Conservation (phyloP, 2,797 vertebrate species). For the Numenius phaeopus region DNA sequence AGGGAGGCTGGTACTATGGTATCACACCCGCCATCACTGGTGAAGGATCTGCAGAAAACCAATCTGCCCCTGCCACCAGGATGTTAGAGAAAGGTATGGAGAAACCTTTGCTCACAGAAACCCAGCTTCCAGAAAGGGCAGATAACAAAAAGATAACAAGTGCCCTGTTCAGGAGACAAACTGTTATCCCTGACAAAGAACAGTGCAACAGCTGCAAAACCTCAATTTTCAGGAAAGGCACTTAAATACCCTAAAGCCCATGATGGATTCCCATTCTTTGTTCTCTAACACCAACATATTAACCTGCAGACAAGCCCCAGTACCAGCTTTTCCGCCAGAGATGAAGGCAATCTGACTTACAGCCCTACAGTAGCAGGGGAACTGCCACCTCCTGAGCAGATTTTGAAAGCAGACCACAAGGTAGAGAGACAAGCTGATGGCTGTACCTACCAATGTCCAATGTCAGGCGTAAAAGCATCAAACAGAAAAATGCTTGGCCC, state of each 20-base stretch:
- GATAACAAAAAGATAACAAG: neutral
- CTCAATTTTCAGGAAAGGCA: neutral
- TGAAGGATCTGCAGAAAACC: neutral
- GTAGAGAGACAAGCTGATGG: neutral
- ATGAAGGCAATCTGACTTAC: neutral
- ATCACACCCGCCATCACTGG: neutral
- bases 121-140: neutral
- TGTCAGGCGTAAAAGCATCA: neutral
- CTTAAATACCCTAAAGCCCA: neutral
- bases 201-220: neutral
- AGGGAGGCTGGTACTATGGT: neutral
- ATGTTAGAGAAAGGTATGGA: neutral
- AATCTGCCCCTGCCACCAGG: neutral
- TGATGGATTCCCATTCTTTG: neutral
- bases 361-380: neutral
- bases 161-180: neutral
- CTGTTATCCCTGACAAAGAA: neutral
- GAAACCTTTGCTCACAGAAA: neutral
- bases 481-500: neutral
- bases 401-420: neutral
- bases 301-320: neutral
- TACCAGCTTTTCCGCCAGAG: neutral
- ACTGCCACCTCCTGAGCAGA: neutral
- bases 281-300: neutral
- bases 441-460: neutral